Evolutionary conservation across 2,797 vertebrate genomes (phyloP), one percentile per base, ranked within the genome.

Genomic region (Schizothorax lantsangensis): DNA sequence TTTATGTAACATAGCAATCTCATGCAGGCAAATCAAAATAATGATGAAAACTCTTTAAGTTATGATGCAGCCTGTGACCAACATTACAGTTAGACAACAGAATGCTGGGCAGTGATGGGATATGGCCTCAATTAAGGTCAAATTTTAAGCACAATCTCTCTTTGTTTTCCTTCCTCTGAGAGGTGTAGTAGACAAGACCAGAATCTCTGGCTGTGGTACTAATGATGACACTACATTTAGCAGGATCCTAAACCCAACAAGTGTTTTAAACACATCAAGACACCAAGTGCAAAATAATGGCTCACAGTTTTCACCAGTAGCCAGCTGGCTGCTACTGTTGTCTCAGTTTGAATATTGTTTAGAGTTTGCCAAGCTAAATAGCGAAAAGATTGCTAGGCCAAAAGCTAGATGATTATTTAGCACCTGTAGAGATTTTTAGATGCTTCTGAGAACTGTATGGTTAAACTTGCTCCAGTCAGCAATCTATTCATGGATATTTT

Each of bases 21-120:
- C 95, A 96, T 96, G 95, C 95, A 96, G 96, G 95, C 95, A 95
- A 94, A 95, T 90, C 90, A 89, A 94, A 94, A 88, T 88, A 93
- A 81, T 81, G 93, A 91, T 79, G 88, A 68, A 83, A 78, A 83
- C 14, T 10, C 47, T 84, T 77, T 86, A 73, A 86, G 72, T 77
- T 85, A 89, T 85, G 88, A 85, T 36, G 80, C 64, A 71, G 66
- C 80, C 84, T 69, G 59, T 74, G 66, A 86, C 69, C 45, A 81
- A 86, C 54, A 83, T 43, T 47, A 90, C 84, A 86, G 73, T 73
- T 66, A 71, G 74, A 78, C 75, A 54, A 86, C 54, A 66, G 43
- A 85, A 89, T 72, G 84, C 80, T 86, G 30, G 33, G 43, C 54
- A 81, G 66, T 83, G 81, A 84, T 86, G 87, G 59, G 71, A 79